Evolutionary conservation across 2,797 vertebrate species (phyloP).

Genomic region (Simalia tracyae): DNA sequence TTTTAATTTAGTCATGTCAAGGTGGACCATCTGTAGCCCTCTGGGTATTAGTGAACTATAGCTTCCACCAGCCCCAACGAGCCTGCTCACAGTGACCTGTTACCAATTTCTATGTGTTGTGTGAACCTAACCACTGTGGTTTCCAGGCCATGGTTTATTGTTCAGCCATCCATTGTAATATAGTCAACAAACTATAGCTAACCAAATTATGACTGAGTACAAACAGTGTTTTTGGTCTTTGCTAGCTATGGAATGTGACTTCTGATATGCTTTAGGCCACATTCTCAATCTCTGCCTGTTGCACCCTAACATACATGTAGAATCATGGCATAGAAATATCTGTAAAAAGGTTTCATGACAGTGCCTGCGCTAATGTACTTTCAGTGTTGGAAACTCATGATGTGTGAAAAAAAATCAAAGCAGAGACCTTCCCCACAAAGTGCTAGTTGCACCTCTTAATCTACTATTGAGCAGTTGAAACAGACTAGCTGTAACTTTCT

Average conservation of each 20-base stretch:
- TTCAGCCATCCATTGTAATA: not conserved
- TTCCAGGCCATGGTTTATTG: not conserved
- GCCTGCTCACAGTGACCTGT: not conserved
- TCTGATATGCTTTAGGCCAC: not conserved
- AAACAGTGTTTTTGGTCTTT: not conserved
- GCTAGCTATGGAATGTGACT: not conserved
- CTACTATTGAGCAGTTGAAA: not conserved
- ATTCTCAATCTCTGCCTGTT: not conserved
- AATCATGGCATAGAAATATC: not conserved
- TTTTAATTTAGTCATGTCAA: not conserved
- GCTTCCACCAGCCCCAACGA: not conserved
- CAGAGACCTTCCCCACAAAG: not conserved
- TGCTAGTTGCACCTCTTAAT: not conserved
- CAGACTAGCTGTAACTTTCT: no score
- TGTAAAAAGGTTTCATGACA: not conserved
- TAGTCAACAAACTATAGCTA: not conserved
- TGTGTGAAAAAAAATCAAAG: not conserved
- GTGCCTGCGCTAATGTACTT: not conserved
- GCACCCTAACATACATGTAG: not conserved
- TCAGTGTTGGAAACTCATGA: not conserved
- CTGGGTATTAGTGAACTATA: not conserved
- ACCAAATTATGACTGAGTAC: not conserved
- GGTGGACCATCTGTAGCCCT: not conserved
- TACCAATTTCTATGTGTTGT: not conserved
- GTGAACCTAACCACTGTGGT: not conserved